A percentile compares a stretch with the other conserved stretches of the same genome.
Conservation (phyloP, 2,113 vertebrate species). For the Cyanoramphus novaezelandiae region DNA sequence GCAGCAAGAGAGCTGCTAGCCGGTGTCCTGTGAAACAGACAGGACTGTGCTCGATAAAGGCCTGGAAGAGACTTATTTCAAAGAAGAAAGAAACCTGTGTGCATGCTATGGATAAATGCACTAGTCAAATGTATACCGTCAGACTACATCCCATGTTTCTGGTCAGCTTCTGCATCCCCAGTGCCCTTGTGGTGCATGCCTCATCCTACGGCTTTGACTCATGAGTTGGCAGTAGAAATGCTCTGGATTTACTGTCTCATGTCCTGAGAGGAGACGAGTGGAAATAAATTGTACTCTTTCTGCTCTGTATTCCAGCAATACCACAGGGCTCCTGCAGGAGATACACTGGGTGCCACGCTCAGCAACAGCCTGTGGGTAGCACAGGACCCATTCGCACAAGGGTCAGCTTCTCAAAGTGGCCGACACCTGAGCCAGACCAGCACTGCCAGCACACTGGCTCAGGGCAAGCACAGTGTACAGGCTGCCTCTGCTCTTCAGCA, state of each 20-base stretch:
- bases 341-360: rapidly evolving
- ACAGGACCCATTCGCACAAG: neutral
- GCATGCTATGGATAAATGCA: neutral
- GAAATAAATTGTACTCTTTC: neutral
- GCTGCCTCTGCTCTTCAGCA: neutral
- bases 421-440: neutral
- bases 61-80: neutral
- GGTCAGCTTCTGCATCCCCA: neutral
- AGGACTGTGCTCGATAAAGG: neutral
- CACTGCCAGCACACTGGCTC: rapidly evolving
- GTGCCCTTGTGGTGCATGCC: neutral
- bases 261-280: neutral
- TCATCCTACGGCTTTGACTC: neutral
- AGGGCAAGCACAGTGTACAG: neutral
- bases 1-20: neutral
- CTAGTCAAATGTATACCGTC: neutral
- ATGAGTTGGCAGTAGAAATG: neutral
- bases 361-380: neutral
- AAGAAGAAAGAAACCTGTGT: neutral
- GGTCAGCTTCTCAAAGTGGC: rapidly evolving
- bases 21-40: neutral
- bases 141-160: neutral
- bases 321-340: neutral
- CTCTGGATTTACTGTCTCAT: neutral
- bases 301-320: neutral